Percentiles rank a stretch among this genome's conserved stretches.
These are phyloP conservation scores for Okamejei kenojei DNA, from an alignment of 2,797 vertebrate genomes.

Conservation along the genomic window DNA sequence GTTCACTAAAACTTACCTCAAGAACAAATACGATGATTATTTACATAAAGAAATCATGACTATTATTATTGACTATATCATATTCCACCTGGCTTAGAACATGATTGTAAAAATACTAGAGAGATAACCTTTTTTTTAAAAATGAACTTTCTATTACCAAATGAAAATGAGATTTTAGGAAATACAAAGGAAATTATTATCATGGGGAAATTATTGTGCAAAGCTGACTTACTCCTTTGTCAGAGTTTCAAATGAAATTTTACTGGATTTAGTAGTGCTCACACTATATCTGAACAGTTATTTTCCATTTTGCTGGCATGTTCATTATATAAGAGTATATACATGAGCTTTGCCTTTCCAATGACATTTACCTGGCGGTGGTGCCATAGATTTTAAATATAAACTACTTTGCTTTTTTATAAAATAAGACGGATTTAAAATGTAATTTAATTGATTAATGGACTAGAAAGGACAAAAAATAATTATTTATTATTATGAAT, in stretches of 20 bases:
- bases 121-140: not conserved
- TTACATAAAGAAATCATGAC: not conserved
- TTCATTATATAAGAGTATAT: not conserved
- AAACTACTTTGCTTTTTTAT: too few relatives aligned
- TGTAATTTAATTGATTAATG: not conserved
- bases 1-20: not conserved
- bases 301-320: not conserved
- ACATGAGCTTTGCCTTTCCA: not conserved
- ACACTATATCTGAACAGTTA: not conserved
- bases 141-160: not conserved
- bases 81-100: not conserved
- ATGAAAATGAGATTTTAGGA: not conserved
- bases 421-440: not conserved
- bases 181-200: not conserved
- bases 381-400: not conserved
- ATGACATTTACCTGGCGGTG: too few relatives aligned
- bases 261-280: not conserved
- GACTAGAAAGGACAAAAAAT: too few relatives aligned
- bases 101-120: not conserved
- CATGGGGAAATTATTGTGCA: not conserved
- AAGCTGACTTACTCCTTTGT: not conserved
- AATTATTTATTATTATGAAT: too few relatives aligned
- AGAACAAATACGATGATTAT: not conserved
- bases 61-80: not conserved
- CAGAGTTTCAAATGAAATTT: not conserved